phyloP scores from a whole-genome alignment of 1,140 invertebrate genomes.

The Himalopsyche phryganea region DNA sequence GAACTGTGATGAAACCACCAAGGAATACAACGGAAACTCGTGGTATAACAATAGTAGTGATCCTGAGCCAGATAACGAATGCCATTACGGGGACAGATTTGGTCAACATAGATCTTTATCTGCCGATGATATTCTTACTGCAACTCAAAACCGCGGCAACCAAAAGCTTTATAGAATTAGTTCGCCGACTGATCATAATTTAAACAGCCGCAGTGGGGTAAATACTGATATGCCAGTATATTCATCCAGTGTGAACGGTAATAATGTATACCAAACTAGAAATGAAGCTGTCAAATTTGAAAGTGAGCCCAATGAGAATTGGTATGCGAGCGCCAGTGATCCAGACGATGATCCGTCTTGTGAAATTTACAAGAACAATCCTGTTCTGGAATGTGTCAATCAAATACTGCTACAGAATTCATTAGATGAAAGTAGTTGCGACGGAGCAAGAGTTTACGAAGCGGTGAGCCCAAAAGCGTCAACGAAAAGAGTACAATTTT shows the following conservation, averaged over 20 bases:
- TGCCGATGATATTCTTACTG: conserved; percentile 42
- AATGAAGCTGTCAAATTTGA: conserved; percentile 23
- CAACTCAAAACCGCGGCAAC: conserved; percentile 1
- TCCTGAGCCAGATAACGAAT: conserved; percentile 47
- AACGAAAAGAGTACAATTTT: conserved; percentile 52
- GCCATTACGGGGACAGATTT: conserved; percentile 41
- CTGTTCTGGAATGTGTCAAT: conserved; percentile 72
- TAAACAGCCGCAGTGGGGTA: too few species aligned
- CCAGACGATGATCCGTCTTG: conserved; percentile 63
- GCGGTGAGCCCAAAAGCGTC: conserved; percentile 48
- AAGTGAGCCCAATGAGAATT: conserved; percentile 59
- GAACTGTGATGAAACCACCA: conserved; percentile 36
- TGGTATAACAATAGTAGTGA: conserved; percentile 53
- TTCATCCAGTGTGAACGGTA: too few species aligned
- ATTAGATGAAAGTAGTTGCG: conserved; percentile 51
- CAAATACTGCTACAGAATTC: conserved; percentile 66
- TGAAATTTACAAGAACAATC: conserved; percentile 67
- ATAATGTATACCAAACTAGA: too few species aligned
- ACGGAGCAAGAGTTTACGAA: conserved; percentile 49
- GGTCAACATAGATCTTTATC: conserved; percentile 42
- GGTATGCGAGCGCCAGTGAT: conserved; percentile 66
- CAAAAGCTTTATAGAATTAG: too few species aligned
- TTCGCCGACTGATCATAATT: too few species aligned
- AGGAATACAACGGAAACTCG: conserved; percentile 45
- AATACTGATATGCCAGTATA: too few species aligned